phyloP scores from a whole-genome alignment of 1,140 invertebrate genomes.

The Atta cephalotes region DNA sequence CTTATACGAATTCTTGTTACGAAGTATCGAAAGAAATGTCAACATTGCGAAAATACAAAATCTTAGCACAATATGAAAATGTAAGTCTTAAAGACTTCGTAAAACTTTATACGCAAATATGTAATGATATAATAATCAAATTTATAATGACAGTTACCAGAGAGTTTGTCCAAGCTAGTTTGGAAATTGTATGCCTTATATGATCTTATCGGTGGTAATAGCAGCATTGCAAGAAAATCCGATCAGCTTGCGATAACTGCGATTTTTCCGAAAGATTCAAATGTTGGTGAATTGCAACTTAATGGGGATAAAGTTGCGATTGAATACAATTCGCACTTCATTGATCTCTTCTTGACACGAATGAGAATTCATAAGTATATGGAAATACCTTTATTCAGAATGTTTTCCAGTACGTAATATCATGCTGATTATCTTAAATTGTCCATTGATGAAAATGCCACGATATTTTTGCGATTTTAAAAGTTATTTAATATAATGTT shows the following conservation, averaged over 20 bases:
- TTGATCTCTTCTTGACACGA: conserved; percentile 80
- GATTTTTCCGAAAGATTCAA: conserved; percentile 80
- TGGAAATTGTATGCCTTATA: conserved; percentile 79
- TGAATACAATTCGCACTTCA: conserved; percentile 76
- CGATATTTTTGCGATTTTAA: not conserved
- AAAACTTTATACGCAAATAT: conserved; percentile 33
- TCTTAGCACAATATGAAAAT: conserved; percentile 78
- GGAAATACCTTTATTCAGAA: conserved; percentile 75
- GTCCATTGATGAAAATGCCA: not conserved
- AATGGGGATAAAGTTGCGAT: conserved; percentile 77
- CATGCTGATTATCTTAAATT: conserved; percentile 2
- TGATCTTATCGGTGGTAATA: conserved; percentile 79
- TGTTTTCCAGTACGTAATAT: conserved; percentile 80
- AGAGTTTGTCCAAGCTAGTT: conserved; percentile 73
- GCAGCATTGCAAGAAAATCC: conserved; percentile 53
- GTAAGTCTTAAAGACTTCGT: conserved; percentile 72
- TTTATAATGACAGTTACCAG: conserved; percentile 76
- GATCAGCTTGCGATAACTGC: conserved; percentile 77
- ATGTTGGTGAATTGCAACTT: conserved; percentile 75
- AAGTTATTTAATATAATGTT: conserved; percentile 17
- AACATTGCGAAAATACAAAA: conserved; percentile 82
- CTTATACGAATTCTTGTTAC: conserved; percentile 83
- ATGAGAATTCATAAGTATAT: conserved; percentile 83
- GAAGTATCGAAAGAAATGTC: conserved; percentile 83
- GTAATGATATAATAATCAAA: conserved; percentile 20